A percentile compares a stretch with the other conserved stretches of the same genome.
Evolutionary conservation across 2,888 invertebrate species (phyloP).

Genomic region (Gastrophysa polygoni): DNA sequence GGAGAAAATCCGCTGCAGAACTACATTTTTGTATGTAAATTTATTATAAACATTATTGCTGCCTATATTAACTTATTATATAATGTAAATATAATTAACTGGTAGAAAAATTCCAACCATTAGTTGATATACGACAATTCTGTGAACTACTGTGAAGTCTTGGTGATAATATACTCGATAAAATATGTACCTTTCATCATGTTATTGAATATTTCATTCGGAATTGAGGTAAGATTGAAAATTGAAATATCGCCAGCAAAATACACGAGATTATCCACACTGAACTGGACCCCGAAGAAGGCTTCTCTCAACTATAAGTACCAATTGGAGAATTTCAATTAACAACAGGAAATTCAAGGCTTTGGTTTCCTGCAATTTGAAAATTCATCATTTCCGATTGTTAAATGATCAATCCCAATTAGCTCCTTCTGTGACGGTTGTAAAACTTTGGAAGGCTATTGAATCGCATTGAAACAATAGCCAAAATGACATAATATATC

Average conservation of each 20-base stretch:
- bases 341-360: too few relatives aligned
- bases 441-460: not conserved
- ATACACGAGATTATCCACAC: not conserved
- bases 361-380: too few relatives aligned
- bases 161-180: conserved; percentile 4
- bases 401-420: not conserved
- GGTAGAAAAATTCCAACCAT: conserved; percentile 14
- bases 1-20: conserved; percentile 13
- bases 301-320: too few relatives aligned
- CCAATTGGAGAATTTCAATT: too few relatives aligned
- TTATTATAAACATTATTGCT: conserved; percentile 19
- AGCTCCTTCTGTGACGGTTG: not conserved
- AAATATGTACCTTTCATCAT: conserved; percentile 6
- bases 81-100: conserved; percentile 23
- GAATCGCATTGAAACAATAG: too few relatives aligned
- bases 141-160: not conserved
- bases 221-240: not conserved
- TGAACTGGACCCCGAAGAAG: too few relatives aligned
- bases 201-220: not conserved
- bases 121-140: conserved; percentile 7
- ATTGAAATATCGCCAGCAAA: not conserved
- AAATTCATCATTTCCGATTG: not conserved
- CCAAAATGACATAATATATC: not conserved
- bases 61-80: conserved; percentile 21
- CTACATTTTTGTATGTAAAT: conserved; percentile 19